Evolutionary conservation across 2,113 vertebrate genomes (phyloP).

Genomic region (Sinocyclocheilus maitianheensis): DNA sequence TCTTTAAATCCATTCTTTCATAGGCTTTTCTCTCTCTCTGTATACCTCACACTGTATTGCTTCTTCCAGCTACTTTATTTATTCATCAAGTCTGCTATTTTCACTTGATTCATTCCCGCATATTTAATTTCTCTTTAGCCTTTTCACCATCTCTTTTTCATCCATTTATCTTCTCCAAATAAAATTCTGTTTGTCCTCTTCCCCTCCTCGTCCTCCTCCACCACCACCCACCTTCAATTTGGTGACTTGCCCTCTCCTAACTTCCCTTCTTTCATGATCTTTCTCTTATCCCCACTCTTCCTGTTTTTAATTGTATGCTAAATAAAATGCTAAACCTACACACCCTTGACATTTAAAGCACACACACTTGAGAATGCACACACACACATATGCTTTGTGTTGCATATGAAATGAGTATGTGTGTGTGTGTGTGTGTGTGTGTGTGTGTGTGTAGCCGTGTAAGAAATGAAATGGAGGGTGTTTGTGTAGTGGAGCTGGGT

Average conservation of each 20-base stretch:
- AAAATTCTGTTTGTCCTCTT: constrained; percentile 1
- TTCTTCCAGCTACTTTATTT: constrained; percentile 41
- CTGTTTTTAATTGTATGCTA: constrained; percentile 52
- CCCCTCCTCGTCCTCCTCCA: not conserved
- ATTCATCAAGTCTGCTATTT: constrained; percentile 62
- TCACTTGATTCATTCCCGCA: constrained; percentile 54
- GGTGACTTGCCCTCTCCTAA: constrained; percentile 28
- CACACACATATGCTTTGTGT: constrained; percentile 35
- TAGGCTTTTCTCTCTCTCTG: not conserved
- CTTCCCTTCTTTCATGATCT: constrained; percentile 29
- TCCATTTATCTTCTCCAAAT: constrained; percentile 60
- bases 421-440: too few species aligned
- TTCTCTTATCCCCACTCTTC: constrained; percentile 41
- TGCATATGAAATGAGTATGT: constrained; percentile 31
- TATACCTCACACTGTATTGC: not conserved
- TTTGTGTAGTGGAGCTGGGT: not conserved
- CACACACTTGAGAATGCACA: constrained; percentile 30
- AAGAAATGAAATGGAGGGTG: not conserved
- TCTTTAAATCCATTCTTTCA: not conserved
- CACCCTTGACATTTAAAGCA: constrained; percentile 65
- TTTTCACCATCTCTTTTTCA: constrained; percentile 52
- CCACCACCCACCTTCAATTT: not conserved
- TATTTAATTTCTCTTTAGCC: constrained; percentile 63
- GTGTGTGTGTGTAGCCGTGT: not conserved
- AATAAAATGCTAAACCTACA: constrained; percentile 70